Base-by-base conservation (phyloP, 2,113 vertebrate species). In the Sinocyclocheilus grahami region DNA sequence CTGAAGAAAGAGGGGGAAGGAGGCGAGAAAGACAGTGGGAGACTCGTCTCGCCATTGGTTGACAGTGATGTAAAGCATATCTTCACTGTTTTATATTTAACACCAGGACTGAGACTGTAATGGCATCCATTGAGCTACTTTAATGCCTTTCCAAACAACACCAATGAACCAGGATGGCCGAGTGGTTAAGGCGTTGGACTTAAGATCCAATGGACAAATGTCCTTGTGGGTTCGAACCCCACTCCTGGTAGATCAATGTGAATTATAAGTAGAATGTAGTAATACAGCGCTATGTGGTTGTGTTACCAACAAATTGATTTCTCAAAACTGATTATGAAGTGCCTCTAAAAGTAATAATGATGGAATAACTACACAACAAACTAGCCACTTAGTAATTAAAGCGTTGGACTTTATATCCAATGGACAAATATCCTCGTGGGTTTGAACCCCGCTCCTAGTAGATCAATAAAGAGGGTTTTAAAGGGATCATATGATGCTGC, bases 1-100 rank as follows among this genome's bases (percentile, higher is more conserved):
- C 53, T 75, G 11, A 89, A 86, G 42, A 71, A 27, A 71, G 46
- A 79, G 63, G 71, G 80, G 58, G 55, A 78, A 85, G 81, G 42
- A 79, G 42, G 82, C 16, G 85, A 80, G 67, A 69, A 37, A 71
- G 46, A 48, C 10, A 48, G 4, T 12, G 46, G 46, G 46, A 3
- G 78, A 81, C 53, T 85, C 5, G 22, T 78, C 9, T 53, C 1
- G 48, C 67, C 83, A 24, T 53, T 53, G 27, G 84, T 46, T 85
- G 75, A 78, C 42, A 69, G 60, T 78, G 63, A 65, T 60, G 4
- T 65, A 16, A 37, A 72, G 69, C 37, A 72, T 22, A 72, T 53
- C 10, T 78, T 37, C 3, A 37, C 18, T 78, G 18, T 79, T 60
- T 60, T 60, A 30, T 20, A n/a, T 60, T 33, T 24, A 60, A 60